Evolutionary conservation across 2,797 vertebrate species (phyloP), one percentile per base, ranked within the genome.

Genomic region (Balearica regulorum): DNA sequence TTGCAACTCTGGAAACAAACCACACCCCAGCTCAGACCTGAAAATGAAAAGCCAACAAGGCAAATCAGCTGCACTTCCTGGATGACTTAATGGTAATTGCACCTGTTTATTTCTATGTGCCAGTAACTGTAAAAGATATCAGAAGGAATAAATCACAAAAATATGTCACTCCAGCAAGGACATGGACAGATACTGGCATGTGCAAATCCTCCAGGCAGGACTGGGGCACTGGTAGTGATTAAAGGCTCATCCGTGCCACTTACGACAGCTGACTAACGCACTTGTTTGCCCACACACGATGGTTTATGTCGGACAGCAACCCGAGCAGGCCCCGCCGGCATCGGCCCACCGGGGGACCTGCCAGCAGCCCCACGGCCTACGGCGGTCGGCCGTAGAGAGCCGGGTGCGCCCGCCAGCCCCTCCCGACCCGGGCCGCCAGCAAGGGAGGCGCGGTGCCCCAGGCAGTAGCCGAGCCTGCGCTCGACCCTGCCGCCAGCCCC

Each of bases 201-300:
- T 8, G 14, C 11, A 1, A 14, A 11, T 14, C 31, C 48, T 4
- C 29, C 2, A 16, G 46, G 2, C 41, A 7, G 29, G 9, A 1
- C 46, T 5, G 28, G 28, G 54, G 18, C 58, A 6, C 13, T 0
- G 44, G 11, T 3, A 10, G 25, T 1, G 28, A 10, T 4, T 1
- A 2, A 16, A 0, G 20, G 39, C 16, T 15, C 12, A 2, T 1
- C 41, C 4, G 41, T 10, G 22, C 22, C 41, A 0, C 44, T 10
- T 1, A 14, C 10, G 8, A 3, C 60, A 2, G 37, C 20, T 2
- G 0, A 11, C 25, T 4, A 29, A 17, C 33, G 28, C 5, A 4
- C 48, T 1, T 2, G 15, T 5, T 1, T 6, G 41, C 46, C 55
- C 77, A 1, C 18, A 4, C 39, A 2, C 1, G 9, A 15, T 0